Conservation (phyloP, 1,140 invertebrate species). For the Tribolium castaneum region DNA sequence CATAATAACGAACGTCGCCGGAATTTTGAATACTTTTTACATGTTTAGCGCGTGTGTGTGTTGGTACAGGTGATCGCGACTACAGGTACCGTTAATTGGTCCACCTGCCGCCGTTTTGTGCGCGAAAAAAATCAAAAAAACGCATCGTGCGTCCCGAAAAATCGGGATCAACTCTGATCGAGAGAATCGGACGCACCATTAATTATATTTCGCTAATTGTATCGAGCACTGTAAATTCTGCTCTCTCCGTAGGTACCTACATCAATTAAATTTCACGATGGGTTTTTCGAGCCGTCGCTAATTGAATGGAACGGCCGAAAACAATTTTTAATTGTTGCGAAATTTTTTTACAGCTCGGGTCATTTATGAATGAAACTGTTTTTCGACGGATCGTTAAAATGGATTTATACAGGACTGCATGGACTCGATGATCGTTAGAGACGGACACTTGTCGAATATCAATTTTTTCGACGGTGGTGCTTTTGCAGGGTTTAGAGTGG, state of each 20-base stretch:
- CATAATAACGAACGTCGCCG: conserved; percentile 7
- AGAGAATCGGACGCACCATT: conserved; percentile 6
- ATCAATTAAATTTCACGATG: conserved; percentile 14
- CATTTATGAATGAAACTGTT: conserved; percentile 5
- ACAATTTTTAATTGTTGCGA: conserved; percentile 19
- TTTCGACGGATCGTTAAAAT: not conserved
- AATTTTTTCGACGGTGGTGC: not conserved
- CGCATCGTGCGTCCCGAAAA: not conserved
- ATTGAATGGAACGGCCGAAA: conserved; percentile 17
- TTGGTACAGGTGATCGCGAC: conserved; percentile 55
- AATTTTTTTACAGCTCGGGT: not conserved
- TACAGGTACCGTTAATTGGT: conserved; percentile 58
- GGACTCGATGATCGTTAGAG: not conserved
- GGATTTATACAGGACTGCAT: conserved; percentile 15
- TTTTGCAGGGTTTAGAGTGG: not conserved
- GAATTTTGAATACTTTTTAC: conserved; percentile 45
- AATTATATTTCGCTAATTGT: conserved; percentile 27
- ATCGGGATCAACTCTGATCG: not conserved
- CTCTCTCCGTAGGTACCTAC: not conserved
- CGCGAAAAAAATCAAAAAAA: conserved; percentile 10
- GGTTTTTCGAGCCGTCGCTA: not conserved
- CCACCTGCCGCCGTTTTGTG: conserved; percentile 48
- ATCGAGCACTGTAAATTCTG: conserved; percentile 20
- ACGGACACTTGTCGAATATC: not conserved
- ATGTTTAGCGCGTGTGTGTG: conserved; percentile 48